phyloP scores from a whole-genome alignment of 1,140 invertebrate species.

The Bombus fervidus region DNA sequence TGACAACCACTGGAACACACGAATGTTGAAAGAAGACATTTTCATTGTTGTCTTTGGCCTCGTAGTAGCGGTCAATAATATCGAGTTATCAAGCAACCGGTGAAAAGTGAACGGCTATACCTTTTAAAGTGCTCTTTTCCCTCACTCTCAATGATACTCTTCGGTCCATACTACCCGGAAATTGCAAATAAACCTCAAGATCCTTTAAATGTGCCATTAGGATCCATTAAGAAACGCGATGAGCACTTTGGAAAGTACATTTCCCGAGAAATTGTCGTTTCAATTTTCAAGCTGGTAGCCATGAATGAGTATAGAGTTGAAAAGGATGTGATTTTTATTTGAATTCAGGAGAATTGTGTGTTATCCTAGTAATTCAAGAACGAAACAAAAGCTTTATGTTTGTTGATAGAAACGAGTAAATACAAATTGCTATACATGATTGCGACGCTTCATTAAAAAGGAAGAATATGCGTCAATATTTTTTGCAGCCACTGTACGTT shows the following conservation, averaged over 20 bases:
- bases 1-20: slow-evolving; percentile 9
- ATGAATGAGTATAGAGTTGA: background rate
- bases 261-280: background rate
- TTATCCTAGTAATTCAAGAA: background rate
- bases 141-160: background rate
- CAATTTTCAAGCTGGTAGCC: background rate
- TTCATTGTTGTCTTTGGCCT: slow-evolving; percentile 14
- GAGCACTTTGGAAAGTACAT: slow-evolving; percentile 8
- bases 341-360: background rate
- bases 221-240: slow-evolving; percentile 18
- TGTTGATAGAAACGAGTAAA: background rate
- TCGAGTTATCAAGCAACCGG: background rate
- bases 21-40: slow-evolving; percentile 20
- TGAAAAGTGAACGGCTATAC: slow-evolving; percentile 1
- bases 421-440: background rate
- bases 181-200: background rate
- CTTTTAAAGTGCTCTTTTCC: background rate
- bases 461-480: too few relatives aligned
- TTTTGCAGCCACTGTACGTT: too few relatives aligned
- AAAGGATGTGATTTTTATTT: background rate
- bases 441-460: too few relatives aligned
- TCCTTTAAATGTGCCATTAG: slow-evolving; percentile 24
- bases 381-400: background rate
- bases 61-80: slow-evolving; percentile 25
- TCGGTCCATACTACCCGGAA: background rate